Percentiles rank a stretch among this genome's conserved stretches.
Conservation (phyloP, 2,888 invertebrate species). For the Nemotelus nigrinus region DNA sequence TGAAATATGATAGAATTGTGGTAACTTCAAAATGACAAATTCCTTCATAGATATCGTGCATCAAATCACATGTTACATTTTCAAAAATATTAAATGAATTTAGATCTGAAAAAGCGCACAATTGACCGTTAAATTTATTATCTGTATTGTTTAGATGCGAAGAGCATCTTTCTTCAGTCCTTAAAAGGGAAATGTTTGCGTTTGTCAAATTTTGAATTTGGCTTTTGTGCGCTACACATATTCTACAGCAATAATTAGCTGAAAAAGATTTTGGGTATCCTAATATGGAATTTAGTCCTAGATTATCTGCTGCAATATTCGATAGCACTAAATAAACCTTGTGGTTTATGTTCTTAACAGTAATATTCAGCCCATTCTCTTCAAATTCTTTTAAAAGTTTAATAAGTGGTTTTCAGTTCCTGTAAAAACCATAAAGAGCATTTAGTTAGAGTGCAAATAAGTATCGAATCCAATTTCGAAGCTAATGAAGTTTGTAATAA, state of each 20-base stretch:
- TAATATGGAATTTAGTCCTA: conserved; percentile 50
- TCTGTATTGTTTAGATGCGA: no score
- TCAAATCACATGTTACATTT: conserved; percentile 51
- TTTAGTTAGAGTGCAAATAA: conserved; percentile 38
- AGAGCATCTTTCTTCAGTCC: no score
- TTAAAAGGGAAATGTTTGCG: no score
- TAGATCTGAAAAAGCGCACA: conserved; percentile 47
- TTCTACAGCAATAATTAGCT: conserved; percentile 48
- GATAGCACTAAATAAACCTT: conserved; percentile 49
- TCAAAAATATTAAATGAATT: conserved; percentile 48
- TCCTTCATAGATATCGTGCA: conserved; percentile 53
- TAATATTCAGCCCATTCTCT: conserved; percentile 34
- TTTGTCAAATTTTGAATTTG: no score
- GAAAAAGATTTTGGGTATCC: conserved; percentile 52
- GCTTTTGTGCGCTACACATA: conserved; percentile 41
- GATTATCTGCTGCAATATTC: conserved; percentile 51
- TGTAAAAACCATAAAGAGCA: not conserved
- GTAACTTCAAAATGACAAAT: conserved; percentile 46
- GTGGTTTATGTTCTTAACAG: not conserved
- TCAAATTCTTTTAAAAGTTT: conserved; percentile 42
- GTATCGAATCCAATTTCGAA: conserved; percentile 46
- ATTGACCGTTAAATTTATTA: no score
- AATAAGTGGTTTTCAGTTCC: conserved; percentile 31
- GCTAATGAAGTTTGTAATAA: conserved; percentile 30
- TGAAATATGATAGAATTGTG: conserved; percentile 47